Percentiles rank a stretch among this genome's conserved stretches.
phyloP scores from a whole-genome alignment of 2,888 invertebrate genomes.

The Dolichopus griseipennis region DNA sequence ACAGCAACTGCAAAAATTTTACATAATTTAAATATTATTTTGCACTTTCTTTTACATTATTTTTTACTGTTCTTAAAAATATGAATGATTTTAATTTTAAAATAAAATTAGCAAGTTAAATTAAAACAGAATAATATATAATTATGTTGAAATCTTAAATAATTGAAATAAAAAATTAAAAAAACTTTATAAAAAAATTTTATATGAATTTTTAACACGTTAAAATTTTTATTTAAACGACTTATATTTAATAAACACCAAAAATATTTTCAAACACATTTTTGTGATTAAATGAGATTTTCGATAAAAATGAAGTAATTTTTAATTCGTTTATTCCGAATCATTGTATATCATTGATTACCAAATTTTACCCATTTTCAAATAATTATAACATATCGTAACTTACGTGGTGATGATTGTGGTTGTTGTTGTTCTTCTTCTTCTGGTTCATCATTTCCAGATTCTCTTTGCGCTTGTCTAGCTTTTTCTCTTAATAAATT shows the following conservation, averaged over 20 bases:
- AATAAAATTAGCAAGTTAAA: too few species aligned
- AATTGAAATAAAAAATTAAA: too few species aligned
- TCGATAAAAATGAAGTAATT: too few species aligned
- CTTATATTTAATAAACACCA: too few species aligned
- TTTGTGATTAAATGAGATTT: too few species aligned
- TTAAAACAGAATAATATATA: too few species aligned
- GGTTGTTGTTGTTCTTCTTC: constrained; percentile 27
- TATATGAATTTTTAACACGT: too few species aligned
- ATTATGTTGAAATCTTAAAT: too few species aligned
- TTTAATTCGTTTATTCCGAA: too few species aligned
- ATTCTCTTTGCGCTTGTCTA: constrained; percentile 30
- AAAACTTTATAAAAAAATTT: neutral
- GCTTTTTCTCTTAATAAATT: constrained; percentile 31
- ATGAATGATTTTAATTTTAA: neutral
- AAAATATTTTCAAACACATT: too few species aligned
- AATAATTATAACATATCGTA: neutral
- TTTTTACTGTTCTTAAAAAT: neutral
- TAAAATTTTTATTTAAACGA: too few species aligned
- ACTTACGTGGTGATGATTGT: constrained; percentile 34
- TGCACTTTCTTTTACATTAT: constrained; percentile 26
- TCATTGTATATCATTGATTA: too few species aligned
- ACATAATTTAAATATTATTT: constrained; percentile 13
- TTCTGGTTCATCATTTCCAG: constrained; percentile 24
- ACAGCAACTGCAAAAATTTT: constrained; percentile 71
- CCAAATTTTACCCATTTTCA: neutral